Evolutionary conservation across 2,888 invertebrate genomes (phyloP).

Genomic region (Hypercompe scribonia): DNA sequence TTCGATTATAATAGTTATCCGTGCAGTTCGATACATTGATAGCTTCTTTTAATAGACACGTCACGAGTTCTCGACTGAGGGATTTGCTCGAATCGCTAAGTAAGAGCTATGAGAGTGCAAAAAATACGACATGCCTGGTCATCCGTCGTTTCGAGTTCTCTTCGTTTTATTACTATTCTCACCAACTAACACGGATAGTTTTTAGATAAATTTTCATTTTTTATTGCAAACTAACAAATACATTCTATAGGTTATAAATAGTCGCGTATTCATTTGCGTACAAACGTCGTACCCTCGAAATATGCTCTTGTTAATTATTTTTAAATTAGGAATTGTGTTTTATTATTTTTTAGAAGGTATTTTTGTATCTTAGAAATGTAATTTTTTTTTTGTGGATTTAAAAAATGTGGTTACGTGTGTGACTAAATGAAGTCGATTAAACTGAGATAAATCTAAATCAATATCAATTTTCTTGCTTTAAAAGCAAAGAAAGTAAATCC

Average conservation of each 20-base stretch:
- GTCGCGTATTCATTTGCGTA: not conserved
- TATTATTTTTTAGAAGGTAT: not conserved
- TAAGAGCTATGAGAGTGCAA: constrained; percentile 41
- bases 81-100: constrained; percentile 42
- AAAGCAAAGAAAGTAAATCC: too few relatives aligned
- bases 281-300: not conserved
- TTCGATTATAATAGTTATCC: not conserved
- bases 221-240: not conserved
- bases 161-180: constrained; percentile 33
- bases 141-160: constrained; percentile 29
- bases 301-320: not conserved
- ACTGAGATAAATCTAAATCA: not conserved
- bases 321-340: not conserved
- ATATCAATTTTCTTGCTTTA: not conserved
- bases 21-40: constrained; percentile 3
- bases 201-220: constrained; percentile 7
- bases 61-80: constrained; percentile 22
- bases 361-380: too few relatives aligned
- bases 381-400: too few relatives aligned
- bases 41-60: constrained; percentile 35
- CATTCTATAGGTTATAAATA: not conserved
- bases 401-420: too few relatives aligned
- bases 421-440: too few relatives aligned
- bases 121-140: constrained; percentile 37
- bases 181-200: not conserved